Conservation (phyloP, 2,888 invertebrate genomes). For the Drosophila differens region DNA sequence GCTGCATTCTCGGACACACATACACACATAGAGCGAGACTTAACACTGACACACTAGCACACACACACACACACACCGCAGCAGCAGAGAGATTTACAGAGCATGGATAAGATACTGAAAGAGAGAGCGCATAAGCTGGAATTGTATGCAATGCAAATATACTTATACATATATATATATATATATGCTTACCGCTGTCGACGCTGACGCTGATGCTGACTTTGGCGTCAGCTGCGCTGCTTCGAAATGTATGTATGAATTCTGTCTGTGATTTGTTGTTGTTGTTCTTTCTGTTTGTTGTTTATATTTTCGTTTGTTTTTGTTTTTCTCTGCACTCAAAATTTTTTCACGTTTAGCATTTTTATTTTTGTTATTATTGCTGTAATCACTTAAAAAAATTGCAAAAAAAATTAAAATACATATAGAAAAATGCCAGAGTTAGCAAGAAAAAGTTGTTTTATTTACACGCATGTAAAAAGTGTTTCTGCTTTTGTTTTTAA, state of each 20-base stretch:
- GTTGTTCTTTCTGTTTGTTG: slow-evolving; percentile 21
- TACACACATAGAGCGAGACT: slow-evolving; percentile 15
- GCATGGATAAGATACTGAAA: slow-evolving; percentile 4
- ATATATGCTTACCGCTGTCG: slow-evolving; percentile 44
- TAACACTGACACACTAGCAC: slow-evolving; percentile 24
- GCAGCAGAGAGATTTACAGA: slow-evolving; percentile 15
- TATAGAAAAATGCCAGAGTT: slow-evolving; percentile 17
- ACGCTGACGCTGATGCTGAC: slow-evolving; percentile 28
- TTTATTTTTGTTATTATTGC: slow-evolving; percentile 25
- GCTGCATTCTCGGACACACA: slow-evolving; percentile 34
- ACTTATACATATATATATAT: slow-evolving; percentile 1
- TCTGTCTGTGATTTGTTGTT: slow-evolving; percentile 36
- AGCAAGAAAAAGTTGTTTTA: slow-evolving; percentile 44
- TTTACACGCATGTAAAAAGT: slow-evolving; percentile 42
- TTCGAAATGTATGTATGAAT: slow-evolving; percentile 10
- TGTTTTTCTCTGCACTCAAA: slow-evolving; percentile 44
- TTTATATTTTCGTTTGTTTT: slow-evolving; percentile 33
- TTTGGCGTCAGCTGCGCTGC: slow-evolving; percentile 30
- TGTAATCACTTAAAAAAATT: slow-evolving; percentile 52
- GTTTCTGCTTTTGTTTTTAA: slow-evolving; percentile 13
- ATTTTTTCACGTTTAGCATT: slow-evolving; percentile 31
- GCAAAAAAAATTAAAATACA: slow-evolving; percentile 32
- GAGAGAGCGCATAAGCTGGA: slow-evolving; percentile 27
- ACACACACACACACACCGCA: slow-evolving; percentile 10
- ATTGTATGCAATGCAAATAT: slow-evolving; percentile 47